Evolutionary conservation across 2,888 invertebrate species (phyloP).

Genomic region (Cheilosia vernalis): DNA sequence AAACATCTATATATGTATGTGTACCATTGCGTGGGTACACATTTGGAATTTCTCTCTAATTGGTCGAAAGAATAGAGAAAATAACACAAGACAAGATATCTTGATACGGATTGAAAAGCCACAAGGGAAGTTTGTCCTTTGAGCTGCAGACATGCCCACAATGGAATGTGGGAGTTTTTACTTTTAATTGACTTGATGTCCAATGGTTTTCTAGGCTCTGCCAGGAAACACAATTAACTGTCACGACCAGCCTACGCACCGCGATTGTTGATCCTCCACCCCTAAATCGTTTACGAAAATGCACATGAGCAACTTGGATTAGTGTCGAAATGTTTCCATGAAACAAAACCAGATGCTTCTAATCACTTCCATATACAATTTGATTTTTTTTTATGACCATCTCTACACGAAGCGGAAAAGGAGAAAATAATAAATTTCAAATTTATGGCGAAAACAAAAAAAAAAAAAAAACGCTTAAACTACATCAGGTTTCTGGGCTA

Average conservation of each 20-base stretch:
- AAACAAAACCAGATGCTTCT: slow-evolving; percentile 1
- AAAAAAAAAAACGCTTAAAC: background rate
- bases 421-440: slow-evolving; percentile 9
- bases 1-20: background rate
- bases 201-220: slow-evolving; percentile 6
- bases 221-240: slow-evolving; percentile 6
- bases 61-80: slow-evolving; percentile 32
- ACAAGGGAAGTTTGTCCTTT: slow-evolving; percentile 22
- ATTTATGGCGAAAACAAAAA: slow-evolving; percentile 5
- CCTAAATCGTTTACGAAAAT: background rate
- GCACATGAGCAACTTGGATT: too few species aligned
- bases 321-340: too few species aligned
- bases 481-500: slow-evolving; percentile 24
- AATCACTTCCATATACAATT: background rate
- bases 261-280: background rate
- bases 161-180: slow-evolving; percentile 48
- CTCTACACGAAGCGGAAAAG: background rate
- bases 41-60: slow-evolving; percentile 41
- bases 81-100: slow-evolving; percentile 25
- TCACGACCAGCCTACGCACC: slow-evolving; percentile 3
- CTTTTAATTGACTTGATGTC: slow-evolving; percentile 52
- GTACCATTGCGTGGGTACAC: slow-evolving; percentile 32
- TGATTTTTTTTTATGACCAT: slow-evolving; percentile 1
- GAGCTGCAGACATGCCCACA: slow-evolving; percentile 3
- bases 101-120: slow-evolving; percentile 26